phyloP scores from a whole-genome alignment of 1,140 invertebrate genomes.

The Penaeus vannamei region DNA sequence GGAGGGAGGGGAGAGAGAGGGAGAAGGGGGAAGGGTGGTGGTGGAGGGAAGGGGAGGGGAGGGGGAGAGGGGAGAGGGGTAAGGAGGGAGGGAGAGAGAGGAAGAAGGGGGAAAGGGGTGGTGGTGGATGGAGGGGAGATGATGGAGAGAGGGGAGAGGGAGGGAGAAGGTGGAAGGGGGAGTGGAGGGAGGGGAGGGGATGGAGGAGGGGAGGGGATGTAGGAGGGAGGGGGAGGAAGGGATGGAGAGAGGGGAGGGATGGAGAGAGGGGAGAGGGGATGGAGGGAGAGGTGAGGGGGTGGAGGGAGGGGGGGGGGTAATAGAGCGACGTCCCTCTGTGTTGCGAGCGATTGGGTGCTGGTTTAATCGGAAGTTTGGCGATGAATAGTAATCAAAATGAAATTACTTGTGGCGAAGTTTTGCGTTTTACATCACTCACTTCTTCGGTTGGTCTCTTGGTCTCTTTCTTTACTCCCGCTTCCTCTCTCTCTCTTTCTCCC shows the following conservation, averaged over 20 bases:
- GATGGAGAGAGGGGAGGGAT: background rate
- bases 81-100: background rate
- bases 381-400: no score
- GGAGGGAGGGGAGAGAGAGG: background rate
- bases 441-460: background rate
- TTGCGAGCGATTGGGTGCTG: background rate
- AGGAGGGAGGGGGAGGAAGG: background rate
- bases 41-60: background rate
- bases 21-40: background rate
- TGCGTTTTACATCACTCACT: background rate
- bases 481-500: background rate
- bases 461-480: background rate
- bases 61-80: background rate
- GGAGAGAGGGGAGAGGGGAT: slow-evolving; percentile 4
- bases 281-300: background rate
- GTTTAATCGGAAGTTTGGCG: background rate
- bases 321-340: no score
- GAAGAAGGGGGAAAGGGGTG: background rate
- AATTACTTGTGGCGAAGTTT: no score
- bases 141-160: background rate
- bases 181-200: background rate
- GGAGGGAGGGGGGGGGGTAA: background rate
- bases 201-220: background rate
- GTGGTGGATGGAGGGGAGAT: background rate
- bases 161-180: background rate